A percentile compares a stretch with the other conserved stretches of the same genome.
These are phyloP conservation scores for Cromileptes altivelis DNA, from an alignment of 2,113 vertebrate genomes.

Conservation along the genomic window DNA sequence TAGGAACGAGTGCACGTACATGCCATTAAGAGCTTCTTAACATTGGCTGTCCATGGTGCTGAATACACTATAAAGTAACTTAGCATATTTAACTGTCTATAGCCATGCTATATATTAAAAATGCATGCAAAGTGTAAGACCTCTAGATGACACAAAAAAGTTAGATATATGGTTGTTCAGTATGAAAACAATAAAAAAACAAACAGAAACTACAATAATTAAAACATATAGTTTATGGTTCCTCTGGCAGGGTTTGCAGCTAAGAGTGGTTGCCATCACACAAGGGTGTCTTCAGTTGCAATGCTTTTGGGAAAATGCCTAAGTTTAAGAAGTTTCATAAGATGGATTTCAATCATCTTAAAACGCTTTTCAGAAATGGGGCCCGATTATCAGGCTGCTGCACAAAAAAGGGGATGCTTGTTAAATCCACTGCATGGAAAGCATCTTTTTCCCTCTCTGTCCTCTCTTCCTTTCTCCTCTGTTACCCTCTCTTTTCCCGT, in stretches of 20 bases:
- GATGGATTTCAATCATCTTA: not conserved
- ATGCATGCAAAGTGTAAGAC: not conserved
- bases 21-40: conserved; percentile 5
- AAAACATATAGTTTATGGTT: not conserved
- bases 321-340: not conserved
- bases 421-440: conserved; percentile 1
- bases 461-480: not conserved
- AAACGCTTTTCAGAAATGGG: not conserved
- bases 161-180: not conserved
- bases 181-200: not conserved
- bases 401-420: not conserved
- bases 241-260: not conserved
- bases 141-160: not conserved
- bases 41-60: conserved; percentile 8
- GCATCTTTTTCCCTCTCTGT: not conserved
- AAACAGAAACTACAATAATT: no score
- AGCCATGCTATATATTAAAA: not conserved
- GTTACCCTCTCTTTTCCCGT: conserved; percentile 1
- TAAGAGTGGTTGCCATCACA: not conserved
- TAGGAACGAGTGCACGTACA: not conserved
- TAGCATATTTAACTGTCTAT: not conserved
- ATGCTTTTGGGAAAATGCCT: not conserved
- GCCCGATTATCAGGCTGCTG: not conserved
- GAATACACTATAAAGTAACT: not conserved
- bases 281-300: not conserved